phyloP scores from a whole-genome alignment of 2,797 vertebrate genomes.

The Lithobates pipiens region DNA sequence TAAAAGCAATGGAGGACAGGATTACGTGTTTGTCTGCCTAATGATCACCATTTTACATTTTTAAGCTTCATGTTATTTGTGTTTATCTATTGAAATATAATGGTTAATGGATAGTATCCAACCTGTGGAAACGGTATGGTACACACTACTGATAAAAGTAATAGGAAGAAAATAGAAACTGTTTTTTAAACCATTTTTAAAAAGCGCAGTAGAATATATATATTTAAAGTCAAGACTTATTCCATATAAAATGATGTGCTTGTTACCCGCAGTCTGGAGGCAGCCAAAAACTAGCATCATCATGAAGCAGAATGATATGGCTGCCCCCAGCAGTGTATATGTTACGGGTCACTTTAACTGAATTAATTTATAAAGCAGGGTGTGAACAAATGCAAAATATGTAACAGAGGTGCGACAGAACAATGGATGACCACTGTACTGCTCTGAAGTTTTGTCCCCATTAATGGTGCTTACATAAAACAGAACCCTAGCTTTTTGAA shows the following conservation, averaged over 20 bases:
- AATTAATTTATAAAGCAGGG: constrained; percentile 23
- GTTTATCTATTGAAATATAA: background rate
- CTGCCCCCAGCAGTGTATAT: background rate
- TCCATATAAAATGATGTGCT: background rate
- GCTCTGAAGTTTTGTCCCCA: background rate
- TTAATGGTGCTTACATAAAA: constrained; percentile 24
- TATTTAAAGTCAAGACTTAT: background rate
- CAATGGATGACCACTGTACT: background rate
- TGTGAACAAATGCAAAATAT: constrained; percentile 33
- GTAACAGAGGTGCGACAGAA: background rate
- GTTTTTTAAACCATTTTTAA: background rate
- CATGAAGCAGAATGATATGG: background rate
- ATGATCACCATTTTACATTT: no score
- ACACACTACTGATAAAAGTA: constrained; percentile 29
- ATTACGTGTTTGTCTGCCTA: background rate
- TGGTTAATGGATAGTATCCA: background rate
- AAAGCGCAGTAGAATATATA: background rate
- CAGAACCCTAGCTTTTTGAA: constrained; percentile 23
- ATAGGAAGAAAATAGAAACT: background rate
- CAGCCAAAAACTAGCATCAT: background rate
- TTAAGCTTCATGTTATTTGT: background rate
- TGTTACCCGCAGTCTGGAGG: background rate
- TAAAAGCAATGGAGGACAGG: background rate
- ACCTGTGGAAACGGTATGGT: background rate
- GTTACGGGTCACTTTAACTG: background rate